Conservation (phyloP, 2,888 invertebrate species). For the Meghimatium bilineatum region DNA sequence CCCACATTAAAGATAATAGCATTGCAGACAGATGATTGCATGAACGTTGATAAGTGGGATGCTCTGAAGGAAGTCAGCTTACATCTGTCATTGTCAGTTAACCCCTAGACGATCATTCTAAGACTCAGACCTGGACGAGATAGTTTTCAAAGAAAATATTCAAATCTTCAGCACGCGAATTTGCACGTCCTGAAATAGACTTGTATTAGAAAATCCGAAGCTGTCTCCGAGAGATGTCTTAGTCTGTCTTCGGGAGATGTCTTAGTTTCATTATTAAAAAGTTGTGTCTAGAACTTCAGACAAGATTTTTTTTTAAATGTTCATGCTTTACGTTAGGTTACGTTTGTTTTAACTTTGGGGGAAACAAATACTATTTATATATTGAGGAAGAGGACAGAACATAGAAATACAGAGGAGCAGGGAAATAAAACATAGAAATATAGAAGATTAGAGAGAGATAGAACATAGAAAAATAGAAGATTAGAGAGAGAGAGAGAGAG, state of each 20-base stretch:
- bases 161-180: not conserved
- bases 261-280: not conserved
- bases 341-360: too few species aligned
- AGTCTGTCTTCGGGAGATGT: not conserved
- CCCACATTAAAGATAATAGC: too few species aligned
- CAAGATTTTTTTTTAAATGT: not conserved
- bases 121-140: not conserved
- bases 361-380: not conserved
- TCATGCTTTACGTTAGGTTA: not conserved
- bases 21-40: not conserved
- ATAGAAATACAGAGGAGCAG: not conserved
- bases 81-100: not conserved
- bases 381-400: not conserved
- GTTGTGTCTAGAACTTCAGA: not conserved
- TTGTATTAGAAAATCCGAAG: not conserved
- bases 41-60: not conserved
- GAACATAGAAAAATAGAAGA: too few species aligned
- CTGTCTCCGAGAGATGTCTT: not conserved
- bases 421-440: too few species aligned
- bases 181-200: slow-evolving; percentile 8
- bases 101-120: not conserved
- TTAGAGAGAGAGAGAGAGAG: not conserved
- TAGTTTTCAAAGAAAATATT: not conserved
- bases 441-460: not conserved
- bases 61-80: not conserved